phyloP scores from a whole-genome alignment of 2,888 invertebrate species.

The Horisme vitalbata region DNA sequence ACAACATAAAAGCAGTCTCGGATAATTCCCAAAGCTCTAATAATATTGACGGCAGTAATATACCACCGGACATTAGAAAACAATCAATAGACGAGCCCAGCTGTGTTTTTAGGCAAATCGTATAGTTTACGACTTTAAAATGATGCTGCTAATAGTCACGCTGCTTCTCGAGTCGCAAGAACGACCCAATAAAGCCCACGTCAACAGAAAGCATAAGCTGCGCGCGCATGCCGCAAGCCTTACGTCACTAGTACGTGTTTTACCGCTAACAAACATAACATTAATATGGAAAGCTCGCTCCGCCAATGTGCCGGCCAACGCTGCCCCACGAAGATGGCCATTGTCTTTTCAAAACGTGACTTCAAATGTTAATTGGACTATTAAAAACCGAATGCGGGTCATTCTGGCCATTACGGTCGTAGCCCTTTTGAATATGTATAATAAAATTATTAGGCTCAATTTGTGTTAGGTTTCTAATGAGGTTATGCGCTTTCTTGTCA shows the following conservation, averaged over 20 bases:
- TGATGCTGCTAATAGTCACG: too few species aligned
- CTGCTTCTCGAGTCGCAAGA: not conserved
- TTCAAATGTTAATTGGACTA: conserved; percentile 81
- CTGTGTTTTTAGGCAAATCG: too few species aligned
- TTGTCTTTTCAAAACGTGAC: conserved; percentile 82
- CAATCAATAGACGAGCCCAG: too few species aligned
- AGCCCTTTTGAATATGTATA: conserved; percentile 83
- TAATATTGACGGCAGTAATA: too few species aligned
- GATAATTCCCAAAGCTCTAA: too few species aligned
- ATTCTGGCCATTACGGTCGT: conserved; percentile 75
- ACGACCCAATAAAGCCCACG: conserved; percentile 45
- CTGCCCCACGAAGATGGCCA: conserved; percentile 81
- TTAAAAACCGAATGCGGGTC: conserved; percentile 82
- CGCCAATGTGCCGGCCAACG: conserved; percentile 78
- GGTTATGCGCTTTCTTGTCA: conserved; percentile 83
- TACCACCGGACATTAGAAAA: too few species aligned
- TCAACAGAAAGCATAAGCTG: conserved; percentile 51
- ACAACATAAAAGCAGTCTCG: too few species aligned
- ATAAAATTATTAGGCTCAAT: conserved; percentile 81
- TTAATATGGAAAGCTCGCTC: conserved; percentile 80
- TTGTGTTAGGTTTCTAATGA: conserved; percentile 80
- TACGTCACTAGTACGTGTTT: conserved; percentile 78
- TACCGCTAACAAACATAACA: conserved; percentile 81
- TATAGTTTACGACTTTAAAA: too few species aligned
- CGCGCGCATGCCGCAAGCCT: conserved; percentile 63